Evolutionary conservation across 1,140 invertebrate species (phyloP), one percentile per base, ranked within the genome.

Genomic region (Stegodyphus dumicola): DNA sequence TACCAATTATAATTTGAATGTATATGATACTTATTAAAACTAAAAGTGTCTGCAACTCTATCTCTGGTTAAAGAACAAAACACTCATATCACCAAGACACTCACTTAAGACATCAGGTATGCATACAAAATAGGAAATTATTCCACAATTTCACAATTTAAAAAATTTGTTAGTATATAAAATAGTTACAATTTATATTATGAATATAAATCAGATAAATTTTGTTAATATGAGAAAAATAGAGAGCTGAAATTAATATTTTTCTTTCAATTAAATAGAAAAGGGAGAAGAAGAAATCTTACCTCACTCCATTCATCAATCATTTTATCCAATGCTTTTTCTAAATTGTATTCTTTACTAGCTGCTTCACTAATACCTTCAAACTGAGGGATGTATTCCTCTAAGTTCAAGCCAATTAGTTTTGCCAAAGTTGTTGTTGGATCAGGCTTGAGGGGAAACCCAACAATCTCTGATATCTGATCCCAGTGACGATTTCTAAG

Each of bases 401-500:
- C 95, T 18, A 99, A 91, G 79, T 96, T 95, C 90, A 97, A 96
- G 89, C 98, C 97, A 52, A 99, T 95, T n/a, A 97, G 94, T 92
- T 96, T 97, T 48, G 94, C 94, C 6, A 99, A 91, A 2, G 96
- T 96, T 83, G 96, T 93, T 17, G 95, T 94, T 6, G 95, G 93
- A 87, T 97, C 95, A 6, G 97, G 94, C 88, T 94, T 94, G 48
- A 99, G 95, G 0, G 96, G 95, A 90, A 97, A 98, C 0, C 97
- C 97, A 88, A 99, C 95, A 83, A 98, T 96, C 88, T 99, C 97
- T 0, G 96, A 98, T 11, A 99, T 94, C 91, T 96, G 95, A 89
- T 98, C 96, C 98, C 98, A 99, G 90, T 99, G 98, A 10, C 97
- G 93, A 11, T 94, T 93, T 89, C 98, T 95, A 92, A 99, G 94